Evolutionary conservation across 2,113 vertebrate genomes (phyloP), one percentile per base, ranked within the genome.

Genomic region (Entosphenus tridentatus): DNA sequence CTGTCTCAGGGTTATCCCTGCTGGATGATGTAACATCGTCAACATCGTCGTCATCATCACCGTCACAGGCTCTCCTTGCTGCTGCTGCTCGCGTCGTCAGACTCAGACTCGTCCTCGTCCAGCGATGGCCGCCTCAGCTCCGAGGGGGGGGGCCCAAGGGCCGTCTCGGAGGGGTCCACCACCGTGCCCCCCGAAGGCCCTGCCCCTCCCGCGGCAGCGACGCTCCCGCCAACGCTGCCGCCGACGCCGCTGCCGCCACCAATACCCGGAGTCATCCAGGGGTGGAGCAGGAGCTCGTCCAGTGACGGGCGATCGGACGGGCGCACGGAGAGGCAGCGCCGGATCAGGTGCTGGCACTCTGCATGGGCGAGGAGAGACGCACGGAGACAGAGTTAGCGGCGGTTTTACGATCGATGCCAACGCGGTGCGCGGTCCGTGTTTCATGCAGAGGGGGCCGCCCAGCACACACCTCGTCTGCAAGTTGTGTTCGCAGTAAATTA

Each of bases 311-410:
- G 80, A 9, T 82, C 81, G 58, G 82, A 80, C 0, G 85, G 80
- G 11, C 77, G 78, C 69, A 78, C 80, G 1, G 80, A 75, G 68
- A 88, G 79, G 74, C 86, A 88, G 81, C 82, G 82, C 67, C 75
- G 74, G 73, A 87, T 83, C 70, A 88, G 77, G 67, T 80, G 78
- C 75, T 82, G 82, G 74, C 86, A 87, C 70, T 81, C 86, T 88
- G 73, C 11, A 57, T 69, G 72, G 70, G 4, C 8, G 21, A 21
- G 10, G 21, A 65, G 21, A 65, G 21, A 65, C 8, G 21, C n/a
- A 65, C 8, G 21, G 21, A 65, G 8, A 65, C n/a, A 39, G 39
- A 39, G 39, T 39, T 39, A 39, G 39, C 39, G 39, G 39, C 39
- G 39, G 39, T 39, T 39, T 39, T 39, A 39, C 39, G 6, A 39